Evolutionary conservation across 2,888 invertebrate genomes (phyloP), one percentile per base, ranked within the genome.

Genomic region (Pasiphila rectangulata): DNA sequence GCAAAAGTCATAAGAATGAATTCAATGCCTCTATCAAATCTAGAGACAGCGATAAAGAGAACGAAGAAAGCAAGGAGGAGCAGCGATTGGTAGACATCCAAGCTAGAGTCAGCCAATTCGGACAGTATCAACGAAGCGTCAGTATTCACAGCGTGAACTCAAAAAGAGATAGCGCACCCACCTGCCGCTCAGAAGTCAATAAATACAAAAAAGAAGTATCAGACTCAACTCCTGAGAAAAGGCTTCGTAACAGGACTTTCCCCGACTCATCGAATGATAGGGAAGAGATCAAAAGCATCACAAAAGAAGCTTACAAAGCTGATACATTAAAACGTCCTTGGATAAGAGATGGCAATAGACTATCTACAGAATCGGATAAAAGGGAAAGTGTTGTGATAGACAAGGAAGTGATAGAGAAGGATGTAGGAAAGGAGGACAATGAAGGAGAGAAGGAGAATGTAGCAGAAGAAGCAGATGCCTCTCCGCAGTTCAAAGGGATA

Each of bases 31-130:
- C 87, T 2, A 89, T 87, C 2, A 91, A 91, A 69, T 91, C 91
- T 34, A 81, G 93, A 39, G 94, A 94, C 61, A 94, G 94, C 64
- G 94, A 94, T 64, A 94, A 94, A 69, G 94, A 94, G 71, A 94
- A 94, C 63, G 92, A 91, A 48, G 85, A 86, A 36, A 66, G 60
- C 0, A 68, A 77, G 37, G 75, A 69, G 21, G 75, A 77, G 21
- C 84, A 83, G 47, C 78, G 80, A 59, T 56, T 79, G n/a, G 81
- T 86, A 0, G 84, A 83, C 54, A 83, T 85, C 24, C 81, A 87
- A 6, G 83, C 87, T 13, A 63, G 86, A 46, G 83, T 87, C 12
- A 84, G 87, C 50, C 85, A 85, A 51, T 86, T 88, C 25, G 87
- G 89, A 1, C 77, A 70, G 0, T 89, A 89, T 54, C 89, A 88